phyloP scores from a whole-genome alignment of 2,888 invertebrate genomes.

The Epinotia bilunana region DNA sequence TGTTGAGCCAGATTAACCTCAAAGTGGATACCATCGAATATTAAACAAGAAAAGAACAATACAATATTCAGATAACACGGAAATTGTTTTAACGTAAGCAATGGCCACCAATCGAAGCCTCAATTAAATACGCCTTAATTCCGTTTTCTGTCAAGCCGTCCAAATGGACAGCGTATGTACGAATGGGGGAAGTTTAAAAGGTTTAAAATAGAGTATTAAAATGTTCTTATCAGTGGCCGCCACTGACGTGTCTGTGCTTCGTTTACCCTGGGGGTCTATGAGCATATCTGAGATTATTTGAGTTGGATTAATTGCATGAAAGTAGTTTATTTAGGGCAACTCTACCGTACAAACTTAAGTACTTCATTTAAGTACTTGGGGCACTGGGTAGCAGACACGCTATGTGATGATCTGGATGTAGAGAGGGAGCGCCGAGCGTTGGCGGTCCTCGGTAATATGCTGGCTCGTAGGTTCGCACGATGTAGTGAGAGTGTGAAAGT shows the following conservation, averaged over 20 bases:
- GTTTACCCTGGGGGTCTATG: neutral
- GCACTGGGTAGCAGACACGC: too few relatives aligned
- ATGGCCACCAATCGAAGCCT: neutral
- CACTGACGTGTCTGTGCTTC: conserved; percentile 9
- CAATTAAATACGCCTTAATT: conserved; percentile 6
- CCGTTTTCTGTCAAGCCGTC: conserved; percentile 2
- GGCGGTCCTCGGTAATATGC: too few relatives aligned
- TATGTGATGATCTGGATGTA: too few relatives aligned
- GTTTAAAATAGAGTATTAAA: conserved; percentile 11
- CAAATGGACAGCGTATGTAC: neutral
- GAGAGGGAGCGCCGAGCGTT: too few relatives aligned
- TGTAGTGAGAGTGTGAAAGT: too few relatives aligned
- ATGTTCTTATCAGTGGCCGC: conserved; percentile 10
- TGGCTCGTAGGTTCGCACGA: too few relatives aligned
- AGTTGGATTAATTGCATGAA: too few relatives aligned
- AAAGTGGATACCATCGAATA: neutral
- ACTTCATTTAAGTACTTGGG: too few relatives aligned
- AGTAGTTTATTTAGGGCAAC: too few relatives aligned
- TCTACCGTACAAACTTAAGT: too few relatives aligned
- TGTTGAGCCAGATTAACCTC: too few relatives aligned
- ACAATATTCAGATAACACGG: conserved; percentile 5
- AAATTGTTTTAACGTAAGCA: conserved; percentile 6
- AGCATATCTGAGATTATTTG: too few relatives aligned
- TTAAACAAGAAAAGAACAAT: neutral
- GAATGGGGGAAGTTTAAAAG: conserved; percentile 31